Percentiles rank a stretch among this genome's conserved stretches.
Conservation (phyloP, 2,797 vertebrate genomes). For the Enteromius anoplus region DNA sequence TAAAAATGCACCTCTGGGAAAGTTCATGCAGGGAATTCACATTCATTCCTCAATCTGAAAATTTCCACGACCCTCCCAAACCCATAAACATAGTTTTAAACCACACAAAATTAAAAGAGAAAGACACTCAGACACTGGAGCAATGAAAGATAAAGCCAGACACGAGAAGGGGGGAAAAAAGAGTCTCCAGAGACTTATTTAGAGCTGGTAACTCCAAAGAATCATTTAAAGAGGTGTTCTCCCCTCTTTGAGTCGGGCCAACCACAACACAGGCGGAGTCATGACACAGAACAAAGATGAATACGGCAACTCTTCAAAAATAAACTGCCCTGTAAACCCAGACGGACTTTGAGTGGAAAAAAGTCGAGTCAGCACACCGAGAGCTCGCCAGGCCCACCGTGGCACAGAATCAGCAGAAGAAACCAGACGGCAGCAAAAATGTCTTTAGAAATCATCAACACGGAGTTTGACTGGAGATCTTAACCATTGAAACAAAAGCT, state of each 20-base stretch:
- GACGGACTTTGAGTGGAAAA: slow-evolving; percentile 31
- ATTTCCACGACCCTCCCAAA: slow-evolving; percentile 75
- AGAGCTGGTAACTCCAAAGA: slow-evolving; percentile 53
- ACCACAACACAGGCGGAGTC: slow-evolving; percentile 58
- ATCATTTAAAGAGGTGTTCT: slow-evolving; percentile 63
- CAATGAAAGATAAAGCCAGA: slow-evolving; percentile 47
- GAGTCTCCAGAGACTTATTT: slow-evolving; percentile 54
- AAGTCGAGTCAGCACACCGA: slow-evolving; percentile 45
- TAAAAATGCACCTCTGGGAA: slow-evolving; percentile 30
- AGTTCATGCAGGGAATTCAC: slow-evolving; percentile 66
- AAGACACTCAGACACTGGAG: slow-evolving; percentile 55
- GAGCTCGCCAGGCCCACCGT: slow-evolving; percentile 53
- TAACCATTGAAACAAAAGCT: slow-evolving; percentile 1
- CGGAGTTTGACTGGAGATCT: neutral
- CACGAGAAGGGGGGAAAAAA: slow-evolving; percentile 25
- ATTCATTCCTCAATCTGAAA: slow-evolving; percentile 72
- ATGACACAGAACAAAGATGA: slow-evolving; percentile 43
- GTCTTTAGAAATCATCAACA: slow-evolving; percentile 34
- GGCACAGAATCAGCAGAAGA: slow-evolving; percentile 51
- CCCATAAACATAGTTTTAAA: slow-evolving; percentile 73
- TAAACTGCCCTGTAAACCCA: slow-evolving; percentile 54
- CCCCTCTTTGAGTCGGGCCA: slow-evolving; percentile 59
- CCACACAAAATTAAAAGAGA: slow-evolving; percentile 52
- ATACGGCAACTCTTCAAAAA: slow-evolving; percentile 45
- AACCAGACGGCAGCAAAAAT: slow-evolving; percentile 21